Conservation (phyloP, 2,113 vertebrate species). For the Entelurus aequoreus region DNA sequence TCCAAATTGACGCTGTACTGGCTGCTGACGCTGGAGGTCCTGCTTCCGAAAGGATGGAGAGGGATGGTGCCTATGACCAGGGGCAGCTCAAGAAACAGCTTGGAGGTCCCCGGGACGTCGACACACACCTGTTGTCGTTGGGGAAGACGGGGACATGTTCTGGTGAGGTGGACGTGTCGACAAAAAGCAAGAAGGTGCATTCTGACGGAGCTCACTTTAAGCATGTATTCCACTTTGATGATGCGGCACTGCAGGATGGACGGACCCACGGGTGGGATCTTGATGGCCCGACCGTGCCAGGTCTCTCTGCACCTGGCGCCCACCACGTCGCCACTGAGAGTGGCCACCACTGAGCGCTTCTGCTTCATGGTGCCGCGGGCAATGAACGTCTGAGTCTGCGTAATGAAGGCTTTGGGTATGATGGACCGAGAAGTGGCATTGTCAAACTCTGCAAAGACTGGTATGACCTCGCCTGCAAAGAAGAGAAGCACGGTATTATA, state of each 20-base stretch:
- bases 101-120: constrained; percentile 88
- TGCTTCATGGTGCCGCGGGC: constrained; percentile 89
- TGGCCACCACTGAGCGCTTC: constrained; percentile 86
- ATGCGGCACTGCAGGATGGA: constrained; percentile 92
- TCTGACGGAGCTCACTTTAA: constrained; percentile 75
- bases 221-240: constrained; percentile 88
- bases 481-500: not conserved
- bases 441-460: constrained; percentile 90
- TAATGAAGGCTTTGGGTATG: constrained; percentile 84
- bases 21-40: constrained; percentile 88
- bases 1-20: constrained; percentile 83
- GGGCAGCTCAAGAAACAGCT: constrained; percentile 88
- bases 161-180: not conserved
- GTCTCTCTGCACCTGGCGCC: constrained; percentile 72
- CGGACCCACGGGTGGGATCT: constrained; percentile 88
- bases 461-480: constrained; percentile 85
- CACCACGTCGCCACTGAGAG: constrained; percentile 77
- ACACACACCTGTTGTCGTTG: constrained; percentile 81
- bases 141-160: not conserved
- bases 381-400: constrained; percentile 92
- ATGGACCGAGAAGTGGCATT: constrained; percentile 82
- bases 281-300: constrained; percentile 88
- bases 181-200: not conserved
- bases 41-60: constrained; percentile 83
- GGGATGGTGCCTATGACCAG: constrained; percentile 94